phyloP scores from a whole-genome alignment of 2,888 invertebrate genomes.

The Anarsia innoxiella region DNA sequence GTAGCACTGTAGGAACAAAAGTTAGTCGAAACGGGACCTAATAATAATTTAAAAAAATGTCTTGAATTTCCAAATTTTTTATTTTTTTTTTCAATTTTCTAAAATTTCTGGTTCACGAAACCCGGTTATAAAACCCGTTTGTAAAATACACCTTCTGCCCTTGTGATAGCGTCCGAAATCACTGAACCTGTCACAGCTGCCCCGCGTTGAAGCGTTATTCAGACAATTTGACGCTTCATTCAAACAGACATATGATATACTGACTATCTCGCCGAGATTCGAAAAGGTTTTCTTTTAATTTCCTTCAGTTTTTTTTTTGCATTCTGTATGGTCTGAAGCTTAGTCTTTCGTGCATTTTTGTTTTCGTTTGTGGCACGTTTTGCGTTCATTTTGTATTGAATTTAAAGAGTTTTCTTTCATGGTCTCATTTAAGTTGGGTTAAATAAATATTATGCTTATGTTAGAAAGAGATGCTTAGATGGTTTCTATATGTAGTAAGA shows the following conservation, averaged over 20 bases:
- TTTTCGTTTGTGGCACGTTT: not conserved
- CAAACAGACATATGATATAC: conserved; percentile 57
- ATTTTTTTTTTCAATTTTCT: no score
- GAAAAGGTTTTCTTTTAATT: conserved; percentile 49
- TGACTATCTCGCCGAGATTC: conserved; percentile 56
- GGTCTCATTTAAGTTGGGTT: no score
- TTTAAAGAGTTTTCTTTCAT: conserved; percentile 16
- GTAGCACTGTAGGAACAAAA: no score
- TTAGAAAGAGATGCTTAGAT: no score
- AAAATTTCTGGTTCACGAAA: no score
- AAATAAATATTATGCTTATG: no score
- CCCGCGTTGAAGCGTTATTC: conserved; percentile 61
- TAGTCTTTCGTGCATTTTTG: conserved; percentile 2
- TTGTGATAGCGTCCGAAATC: conserved; percentile 62
- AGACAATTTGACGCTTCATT: conserved; percentile 58
- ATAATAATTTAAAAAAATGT: no score
- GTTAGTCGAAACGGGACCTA: no score
- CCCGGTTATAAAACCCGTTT: no score
- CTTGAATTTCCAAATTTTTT: no score
- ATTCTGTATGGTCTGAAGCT: conserved; percentile 12
- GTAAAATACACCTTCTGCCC: conserved; percentile 32
- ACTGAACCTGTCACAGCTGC: conserved; percentile 67
- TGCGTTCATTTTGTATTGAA: no score
- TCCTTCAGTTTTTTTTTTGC: conserved; percentile 13
- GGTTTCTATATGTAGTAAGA: no score